Percentiles rank a stretch among this genome's conserved stretches.
phyloP scores from a whole-genome alignment of 2,888 invertebrate species.

The Bellardia pandia region DNA sequence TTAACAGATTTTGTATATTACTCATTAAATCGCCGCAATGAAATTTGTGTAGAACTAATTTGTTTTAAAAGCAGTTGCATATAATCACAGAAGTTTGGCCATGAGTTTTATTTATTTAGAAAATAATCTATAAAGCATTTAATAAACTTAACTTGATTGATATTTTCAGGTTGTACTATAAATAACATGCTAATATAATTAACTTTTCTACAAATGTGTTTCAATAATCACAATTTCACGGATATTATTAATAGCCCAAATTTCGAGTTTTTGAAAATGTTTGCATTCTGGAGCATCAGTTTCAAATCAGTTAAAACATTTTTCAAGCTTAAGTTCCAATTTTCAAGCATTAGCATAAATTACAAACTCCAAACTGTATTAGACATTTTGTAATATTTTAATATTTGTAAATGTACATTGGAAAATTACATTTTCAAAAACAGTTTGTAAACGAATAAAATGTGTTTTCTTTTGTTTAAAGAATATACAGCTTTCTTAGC shows the following conservation, averaged over 20 bases:
- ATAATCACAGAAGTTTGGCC: neutral
- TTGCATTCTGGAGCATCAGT: too few species aligned
- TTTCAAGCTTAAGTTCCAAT: too few species aligned
- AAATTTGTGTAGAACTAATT: conserved; percentile 21
- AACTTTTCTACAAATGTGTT: conserved; percentile 9
- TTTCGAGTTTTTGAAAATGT: too few species aligned
- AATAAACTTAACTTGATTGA: conserved; percentile 25
- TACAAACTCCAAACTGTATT: too few species aligned
- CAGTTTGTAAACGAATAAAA: too few species aligned
- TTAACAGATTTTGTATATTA: conserved; percentile 64
- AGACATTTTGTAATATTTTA: too few species aligned
- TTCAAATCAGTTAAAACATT: too few species aligned
- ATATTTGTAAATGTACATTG: too few species aligned
- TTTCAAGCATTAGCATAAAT: too few species aligned
- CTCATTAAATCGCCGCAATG: conserved; percentile 8
- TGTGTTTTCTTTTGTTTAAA: too few species aligned
- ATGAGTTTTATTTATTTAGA: neutral
- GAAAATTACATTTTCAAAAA: too few species aligned
- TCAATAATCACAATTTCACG: neutral
- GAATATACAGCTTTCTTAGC: too few species aligned
- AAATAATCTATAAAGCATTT: conserved; percentile 43
- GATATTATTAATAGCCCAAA: neutral
- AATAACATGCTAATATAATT: conserved; percentile 12
- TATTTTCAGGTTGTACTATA: neutral
- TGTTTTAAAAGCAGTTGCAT: neutral